Evolutionary conservation across 2,888 invertebrate species (phyloP).

Genomic region (Lasius platythorax): DNA sequence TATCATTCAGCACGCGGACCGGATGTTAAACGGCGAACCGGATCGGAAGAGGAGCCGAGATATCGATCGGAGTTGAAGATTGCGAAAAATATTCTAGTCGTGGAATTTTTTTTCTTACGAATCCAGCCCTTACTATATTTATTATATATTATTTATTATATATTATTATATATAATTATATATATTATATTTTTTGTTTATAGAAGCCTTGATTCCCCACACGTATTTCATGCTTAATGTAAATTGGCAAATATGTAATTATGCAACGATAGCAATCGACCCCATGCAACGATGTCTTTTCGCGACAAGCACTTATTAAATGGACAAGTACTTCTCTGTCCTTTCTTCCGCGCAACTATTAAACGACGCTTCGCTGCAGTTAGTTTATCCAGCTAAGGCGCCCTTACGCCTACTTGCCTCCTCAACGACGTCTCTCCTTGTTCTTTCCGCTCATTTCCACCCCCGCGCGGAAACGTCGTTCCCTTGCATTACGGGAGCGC

Average conservation of each 20-base stretch:
- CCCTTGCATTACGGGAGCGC: conserved; percentile 56
- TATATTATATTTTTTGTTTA: not conserved
- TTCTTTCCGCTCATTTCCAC: conserved; percentile 14
- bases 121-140: no score
- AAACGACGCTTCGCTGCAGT: conserved; percentile 32
- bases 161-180: not conserved
- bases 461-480: conserved; percentile 65
- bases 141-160: not conserved
- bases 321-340: not conserved
- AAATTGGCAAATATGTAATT: not conserved
- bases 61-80: not conserved
- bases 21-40: conserved; percentile 76
- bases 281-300: not conserved
- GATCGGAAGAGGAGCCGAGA: not conserved
- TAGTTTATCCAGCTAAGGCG: conserved; percentile 3
- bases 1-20: conserved; percentile 79
- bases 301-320: not conserved
- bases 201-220: not conserved
- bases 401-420: conserved; percentile 30
- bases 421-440: conserved; percentile 14
- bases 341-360: conserved; percentile 50
- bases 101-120: no score
- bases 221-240: not conserved
- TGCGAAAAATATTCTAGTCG: not conserved
- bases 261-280: not conserved